A percentile compares a stretch with the other conserved stretches of the same genome.
Evolutionary conservation across 1,140 invertebrate species (phyloP).

Genomic region (Aphelinus atriplicis): DNA sequence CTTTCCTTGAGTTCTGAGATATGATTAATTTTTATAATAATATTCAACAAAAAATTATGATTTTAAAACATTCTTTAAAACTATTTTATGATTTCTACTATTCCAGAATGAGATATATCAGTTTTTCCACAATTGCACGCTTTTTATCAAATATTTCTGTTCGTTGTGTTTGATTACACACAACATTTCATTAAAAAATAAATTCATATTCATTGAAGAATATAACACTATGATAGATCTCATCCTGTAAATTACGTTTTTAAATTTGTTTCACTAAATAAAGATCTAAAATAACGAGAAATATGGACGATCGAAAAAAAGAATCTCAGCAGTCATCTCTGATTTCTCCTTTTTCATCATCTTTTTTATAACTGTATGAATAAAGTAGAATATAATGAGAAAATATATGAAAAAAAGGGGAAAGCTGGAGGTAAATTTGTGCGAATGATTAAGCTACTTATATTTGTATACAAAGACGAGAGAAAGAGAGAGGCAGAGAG

Average conservation of each 20-base stretch:
- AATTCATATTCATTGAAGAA: no score
- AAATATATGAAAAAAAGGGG: not conserved
- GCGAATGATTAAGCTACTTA: not conserved
- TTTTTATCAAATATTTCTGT: no score
- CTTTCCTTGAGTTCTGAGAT: no score
- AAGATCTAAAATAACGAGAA: slow-evolving; percentile 8
- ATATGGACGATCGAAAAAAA: slow-evolving; percentile 17
- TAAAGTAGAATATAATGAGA: slow-evolving; percentile 16
- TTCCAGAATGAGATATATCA: no score
- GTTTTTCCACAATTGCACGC: no score
- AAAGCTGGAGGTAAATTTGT: not conserved
- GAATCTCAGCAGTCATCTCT: not conserved
- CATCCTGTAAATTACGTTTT: not conserved
- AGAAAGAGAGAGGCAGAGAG: slow-evolving; percentile 17
- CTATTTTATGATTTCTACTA: no score
- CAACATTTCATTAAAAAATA: no score
- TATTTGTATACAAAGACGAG: not conserved
- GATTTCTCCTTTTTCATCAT: slow-evolving; percentile 1
- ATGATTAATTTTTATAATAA: no score
- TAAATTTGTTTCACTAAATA: slow-evolving; percentile 2
- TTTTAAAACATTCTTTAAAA: no score
- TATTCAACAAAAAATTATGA: no score
- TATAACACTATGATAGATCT: not conserved
- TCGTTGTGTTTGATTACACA: no score
- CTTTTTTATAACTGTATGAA: not conserved